A percentile compares a stretch with the other conserved stretches of the same genome.
Conservation (phyloP, 2,797 vertebrate species). For the Enteromius argenteus region DNA sequence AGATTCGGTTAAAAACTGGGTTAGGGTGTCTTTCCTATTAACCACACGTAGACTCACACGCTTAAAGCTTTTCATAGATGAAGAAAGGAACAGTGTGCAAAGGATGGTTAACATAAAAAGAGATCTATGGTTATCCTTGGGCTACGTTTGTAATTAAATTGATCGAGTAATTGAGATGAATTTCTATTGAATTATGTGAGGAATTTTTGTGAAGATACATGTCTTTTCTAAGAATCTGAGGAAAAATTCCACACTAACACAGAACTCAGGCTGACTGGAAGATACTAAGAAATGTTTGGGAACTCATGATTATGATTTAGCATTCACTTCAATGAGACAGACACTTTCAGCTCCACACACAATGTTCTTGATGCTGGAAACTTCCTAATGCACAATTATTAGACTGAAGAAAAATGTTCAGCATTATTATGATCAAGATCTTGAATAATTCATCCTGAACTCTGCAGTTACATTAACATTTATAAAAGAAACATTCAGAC, state of each 20-base stretch:
- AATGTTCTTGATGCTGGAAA: background rate
- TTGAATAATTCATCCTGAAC: constrained; percentile 2
- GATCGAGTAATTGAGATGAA: constrained; percentile 53
- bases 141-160: constrained; percentile 43
- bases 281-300: constrained; percentile 10
- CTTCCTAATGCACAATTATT: constrained; percentile 10
- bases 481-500: background rate
- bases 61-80: background rate
- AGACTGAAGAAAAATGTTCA: background rate
- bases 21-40: background rate
- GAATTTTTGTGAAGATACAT: constrained; percentile 41
- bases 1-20: constrained; percentile 8
- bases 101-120: constrained; percentile 27
- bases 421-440: background rate
- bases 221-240: constrained; percentile 44
- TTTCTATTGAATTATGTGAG: constrained; percentile 48
- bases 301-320: constrained; percentile 24
- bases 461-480: background rate
- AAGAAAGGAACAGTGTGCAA: constrained; percentile 11
- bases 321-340: background rate
- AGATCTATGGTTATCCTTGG: constrained; percentile 32
- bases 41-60: background rate
- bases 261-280: background rate
- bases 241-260: background rate
- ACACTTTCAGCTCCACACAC: background rate